Base-by-base conservation (phyloP, 2,113 vertebrate species). In the Polypterus bichir region DNA sequence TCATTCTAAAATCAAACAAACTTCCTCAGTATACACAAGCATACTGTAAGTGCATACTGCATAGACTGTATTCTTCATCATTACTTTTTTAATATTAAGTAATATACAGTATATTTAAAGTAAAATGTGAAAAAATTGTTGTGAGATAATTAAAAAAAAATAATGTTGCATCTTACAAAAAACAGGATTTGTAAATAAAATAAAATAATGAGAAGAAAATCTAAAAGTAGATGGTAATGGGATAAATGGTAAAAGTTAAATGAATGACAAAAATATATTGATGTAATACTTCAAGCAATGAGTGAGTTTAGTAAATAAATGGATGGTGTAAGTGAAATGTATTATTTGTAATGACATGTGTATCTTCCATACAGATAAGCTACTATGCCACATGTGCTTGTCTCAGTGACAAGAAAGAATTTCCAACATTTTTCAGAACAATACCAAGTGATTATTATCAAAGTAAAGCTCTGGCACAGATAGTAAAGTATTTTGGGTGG, bases 381-480 rank as follows among this genome's bases (percentile, higher is more conserved):
- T 54, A 64, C 57, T 64, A 11, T 48, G 57, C 62, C 9, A 64
- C 62, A 3, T 64, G 62, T 11, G 7, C 62, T 6, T 64, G 62
- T 10, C 56, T 64, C 55, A 64, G 62, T 6, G 9, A 58, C 48
- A 59, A 49, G 11, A 47, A 59, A 7, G 62, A 64, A 48, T 64
- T 46, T 5, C 62, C 62, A 44, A 59, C 62, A 3, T 64, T 64
- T 46, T 64, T 64, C 10, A 54, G 63, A 64, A 64, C 63, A 2
- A 64, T 64, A 49, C 63, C 63, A 45, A 64, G 49, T 11, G 63
- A 64, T 10, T n/a, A 52, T 5, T 46, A 64, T 52, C 63, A 64
- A 8, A 53, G 56, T 5, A 64, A 55, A 59, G 10, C 58, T 46
- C 49, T 64, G 45, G 63, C 63, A 27, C 11, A 64, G 45, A 48